Percentiles rank a stretch among this genome's conserved stretches.
phyloP scores from a whole-genome alignment of 2,888 invertebrate species.

The Odontocolon sp. region DNA sequence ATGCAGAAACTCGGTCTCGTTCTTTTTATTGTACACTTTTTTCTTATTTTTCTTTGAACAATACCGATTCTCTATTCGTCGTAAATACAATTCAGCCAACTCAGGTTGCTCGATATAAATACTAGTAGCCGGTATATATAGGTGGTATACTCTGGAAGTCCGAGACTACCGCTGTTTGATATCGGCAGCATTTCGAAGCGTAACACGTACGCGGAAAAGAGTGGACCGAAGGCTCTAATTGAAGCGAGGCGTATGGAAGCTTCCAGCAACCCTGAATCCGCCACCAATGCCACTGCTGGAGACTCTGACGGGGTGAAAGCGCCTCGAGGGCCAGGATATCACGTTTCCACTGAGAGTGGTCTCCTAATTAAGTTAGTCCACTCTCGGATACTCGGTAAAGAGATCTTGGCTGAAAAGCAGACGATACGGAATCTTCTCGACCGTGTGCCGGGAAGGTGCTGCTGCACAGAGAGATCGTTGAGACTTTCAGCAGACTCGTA shows the following conservation, averaged over 20 bases:
- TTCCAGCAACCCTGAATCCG: slow-evolving; percentile 13
- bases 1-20: too few relatives aligned
- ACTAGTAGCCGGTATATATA: background rate
- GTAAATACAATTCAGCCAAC: background rate
- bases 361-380: slow-evolving; percentile 68
- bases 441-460: slow-evolving; percentile 55
- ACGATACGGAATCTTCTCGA: slow-evolving; percentile 56
- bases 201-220: slow-evolving; percentile 55
- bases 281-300: slow-evolving; percentile 30
- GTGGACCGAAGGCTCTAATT: slow-evolving; percentile 55
- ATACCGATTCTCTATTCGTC: background rate
- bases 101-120: background rate
- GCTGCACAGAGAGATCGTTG: slow-evolving; percentile 51
- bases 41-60: background rate
- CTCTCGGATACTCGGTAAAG: slow-evolving; percentile 62
- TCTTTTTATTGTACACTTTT: background rate
- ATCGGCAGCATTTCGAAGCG: slow-evolving; percentile 55
- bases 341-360: slow-evolving; percentile 66
- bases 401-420: slow-evolving; percentile 61
- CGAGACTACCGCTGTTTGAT: slow-evolving; percentile 3
- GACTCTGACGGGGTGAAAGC: slow-evolving; percentile 41
- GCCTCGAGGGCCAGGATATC: slow-evolving; percentile 60
- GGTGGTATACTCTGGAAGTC: background rate
- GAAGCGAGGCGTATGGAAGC: slow-evolving; percentile 48
- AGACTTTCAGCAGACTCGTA: slow-evolving; percentile 35